phyloP scores from a whole-genome alignment of 2,797 vertebrate genomes.

The Platyrinchus mystaceus region DNA sequence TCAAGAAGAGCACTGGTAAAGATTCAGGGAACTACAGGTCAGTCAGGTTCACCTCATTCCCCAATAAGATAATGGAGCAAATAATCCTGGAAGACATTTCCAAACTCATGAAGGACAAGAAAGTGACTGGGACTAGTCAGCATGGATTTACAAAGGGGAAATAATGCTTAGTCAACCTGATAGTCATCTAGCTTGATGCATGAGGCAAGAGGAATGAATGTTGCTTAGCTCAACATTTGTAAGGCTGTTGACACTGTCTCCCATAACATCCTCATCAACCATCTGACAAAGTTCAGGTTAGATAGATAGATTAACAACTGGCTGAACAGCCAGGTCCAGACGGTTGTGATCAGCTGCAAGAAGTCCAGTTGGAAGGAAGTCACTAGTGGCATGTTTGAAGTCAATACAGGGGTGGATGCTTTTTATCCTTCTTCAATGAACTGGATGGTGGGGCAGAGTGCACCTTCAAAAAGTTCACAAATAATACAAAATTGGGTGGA shows the following conservation, averaged over 20 bases:
- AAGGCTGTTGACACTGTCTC: background rate
- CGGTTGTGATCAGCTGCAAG: background rate
- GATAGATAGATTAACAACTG: background rate
- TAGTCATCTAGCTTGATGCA: background rate
- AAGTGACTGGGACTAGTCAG: background rate
- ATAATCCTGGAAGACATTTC: background rate
- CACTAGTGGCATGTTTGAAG: background rate
- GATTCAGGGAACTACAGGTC: background rate
- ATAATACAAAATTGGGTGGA: background rate
- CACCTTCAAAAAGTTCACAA: background rate
- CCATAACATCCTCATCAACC: background rate
- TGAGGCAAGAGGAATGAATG: background rate
- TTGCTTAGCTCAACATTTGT: background rate
- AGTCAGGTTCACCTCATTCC: background rate
- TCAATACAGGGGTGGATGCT: rapidly evolving
- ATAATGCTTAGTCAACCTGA: background rate
- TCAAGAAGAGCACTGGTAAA: background rate
- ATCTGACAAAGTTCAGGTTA: background rate
- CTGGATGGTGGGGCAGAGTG: background rate
- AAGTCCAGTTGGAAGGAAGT: background rate
- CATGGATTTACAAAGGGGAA: background rate
- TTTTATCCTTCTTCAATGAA: background rate
- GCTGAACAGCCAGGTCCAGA: background rate
- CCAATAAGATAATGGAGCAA: background rate
- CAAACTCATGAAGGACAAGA: background rate